A percentile compares a stretch with the other conserved stretches of the same genome.
Evolutionary conservation across 2,888 invertebrate species (phyloP).

Genomic region (Meta bourneti): DNA sequence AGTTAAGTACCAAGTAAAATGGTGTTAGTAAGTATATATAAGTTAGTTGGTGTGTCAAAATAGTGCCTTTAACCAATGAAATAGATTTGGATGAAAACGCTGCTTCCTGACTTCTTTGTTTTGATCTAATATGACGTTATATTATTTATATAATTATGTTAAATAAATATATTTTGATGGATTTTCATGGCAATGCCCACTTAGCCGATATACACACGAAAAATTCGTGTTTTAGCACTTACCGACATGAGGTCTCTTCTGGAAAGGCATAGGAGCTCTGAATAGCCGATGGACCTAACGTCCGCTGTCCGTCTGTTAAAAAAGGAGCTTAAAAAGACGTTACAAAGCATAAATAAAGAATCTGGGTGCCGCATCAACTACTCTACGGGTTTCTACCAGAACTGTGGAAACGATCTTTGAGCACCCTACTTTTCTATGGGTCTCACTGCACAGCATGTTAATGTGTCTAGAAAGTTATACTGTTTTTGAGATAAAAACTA

Average conservation of each 20-base stretch:
- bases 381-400: conserved; percentile 13
- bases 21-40: no score
- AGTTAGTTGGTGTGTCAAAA: no score
- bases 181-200: no score
- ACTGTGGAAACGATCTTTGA: not conserved
- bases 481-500: no score
- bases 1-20: no score
- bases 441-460: no score
- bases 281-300: conserved; percentile 94
- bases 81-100: no score
- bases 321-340: conserved; percentile 59
- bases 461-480: no score
- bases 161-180: not conserved
- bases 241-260: conserved; percentile 75
- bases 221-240: not conserved
- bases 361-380: conserved; percentile 12
- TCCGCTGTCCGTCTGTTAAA: conserved; percentile 88
- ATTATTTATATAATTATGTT: not conserved
- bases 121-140: not conserved
- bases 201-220: no score
- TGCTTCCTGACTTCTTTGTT: no score
- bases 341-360: conserved; percentile 17
- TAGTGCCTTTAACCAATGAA: no score
- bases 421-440: no score
- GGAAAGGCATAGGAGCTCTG: conserved; percentile 84